A percentile compares a stretch with the other conserved stretches of the same genome.
phyloP scores from a whole-genome alignment of 2,888 invertebrate genomes.

The Pristionchus exspectatus region DNA sequence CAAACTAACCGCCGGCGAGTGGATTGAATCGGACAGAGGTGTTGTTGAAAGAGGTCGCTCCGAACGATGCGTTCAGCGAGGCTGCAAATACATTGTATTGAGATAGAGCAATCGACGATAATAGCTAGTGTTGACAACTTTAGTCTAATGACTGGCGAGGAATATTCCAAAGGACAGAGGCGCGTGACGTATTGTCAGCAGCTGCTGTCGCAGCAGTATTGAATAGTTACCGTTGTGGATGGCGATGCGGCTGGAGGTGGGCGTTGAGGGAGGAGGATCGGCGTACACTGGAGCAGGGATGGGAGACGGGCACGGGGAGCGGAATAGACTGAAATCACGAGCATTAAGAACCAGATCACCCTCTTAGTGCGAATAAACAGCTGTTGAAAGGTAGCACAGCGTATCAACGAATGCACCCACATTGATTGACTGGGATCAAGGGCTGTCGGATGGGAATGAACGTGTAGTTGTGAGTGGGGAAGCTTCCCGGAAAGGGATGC shows the following conservation, averaged over 20 bases:
- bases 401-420: not conserved
- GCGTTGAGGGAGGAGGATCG: not conserved
- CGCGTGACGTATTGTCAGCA: no score
- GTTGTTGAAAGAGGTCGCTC: not conserved
- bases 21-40: not conserved
- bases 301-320: not conserved
- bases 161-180: not conserved
- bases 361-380: no score
- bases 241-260: not conserved
- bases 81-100: not conserved
- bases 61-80: constrained; percentile 32
- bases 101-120: not conserved
- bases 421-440: not conserved
- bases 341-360: not conserved
- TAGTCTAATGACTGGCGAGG: not conserved
- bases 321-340: not conserved
- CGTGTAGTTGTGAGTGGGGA: constrained; percentile 17
- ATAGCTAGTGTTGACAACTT: not conserved
- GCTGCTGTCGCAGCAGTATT: no score
- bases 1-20: not conserved
- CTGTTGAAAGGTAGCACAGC: not conserved
- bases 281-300: not conserved
- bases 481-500: not conserved
- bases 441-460: not conserved
- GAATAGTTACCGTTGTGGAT: not conserved